Percentiles rank a stretch among this genome's conserved stretches.
Evolutionary conservation across 2,888 invertebrate genomes (phyloP).

Genomic region (Amiota communis): DNA sequence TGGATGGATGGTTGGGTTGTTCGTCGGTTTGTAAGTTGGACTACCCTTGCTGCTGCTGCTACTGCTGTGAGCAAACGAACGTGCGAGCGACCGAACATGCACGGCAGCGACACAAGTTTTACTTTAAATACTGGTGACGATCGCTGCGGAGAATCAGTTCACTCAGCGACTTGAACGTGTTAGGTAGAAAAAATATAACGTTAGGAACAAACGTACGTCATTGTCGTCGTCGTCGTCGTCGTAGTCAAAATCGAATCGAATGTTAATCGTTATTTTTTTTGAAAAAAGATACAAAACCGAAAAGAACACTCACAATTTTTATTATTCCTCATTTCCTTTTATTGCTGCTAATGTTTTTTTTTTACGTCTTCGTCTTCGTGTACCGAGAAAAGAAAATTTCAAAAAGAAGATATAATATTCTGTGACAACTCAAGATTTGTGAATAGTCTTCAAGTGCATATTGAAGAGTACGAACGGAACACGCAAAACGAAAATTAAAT

Average conservation of each 20-base stretch:
- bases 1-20: not conserved
- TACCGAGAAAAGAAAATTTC: too few species aligned
- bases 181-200: slow-evolving; percentile 56
- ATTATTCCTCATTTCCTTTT: not conserved
- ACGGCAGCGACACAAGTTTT: slow-evolving; percentile 56
- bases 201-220: slow-evolving; percentile 24
- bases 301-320: not conserved
- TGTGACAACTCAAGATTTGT: slow-evolving; percentile 4
- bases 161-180: slow-evolving; percentile 73
- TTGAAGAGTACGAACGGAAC: slow-evolving; percentile 12
- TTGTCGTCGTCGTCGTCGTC: not conserved
- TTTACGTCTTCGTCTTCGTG: not conserved
- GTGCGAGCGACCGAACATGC: slow-evolving; percentile 12
- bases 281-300: slow-evolving; percentile 21
- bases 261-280: not conserved
- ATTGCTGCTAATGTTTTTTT: not conserved
- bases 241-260: slow-evolving; percentile 30
- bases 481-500: not conserved
- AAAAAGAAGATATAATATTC: not conserved
- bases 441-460: slow-evolving; percentile 22
- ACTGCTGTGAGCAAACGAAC: too few species aligned
- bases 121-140: slow-evolving; percentile 73
- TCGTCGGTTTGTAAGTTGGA: too few species aligned
- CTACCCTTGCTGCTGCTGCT: too few species aligned
- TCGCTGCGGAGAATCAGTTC: slow-evolving; percentile 73